phyloP scores from a whole-genome alignment of 2,888 invertebrate genomes.

The Meliscaeva auricollis region DNA sequence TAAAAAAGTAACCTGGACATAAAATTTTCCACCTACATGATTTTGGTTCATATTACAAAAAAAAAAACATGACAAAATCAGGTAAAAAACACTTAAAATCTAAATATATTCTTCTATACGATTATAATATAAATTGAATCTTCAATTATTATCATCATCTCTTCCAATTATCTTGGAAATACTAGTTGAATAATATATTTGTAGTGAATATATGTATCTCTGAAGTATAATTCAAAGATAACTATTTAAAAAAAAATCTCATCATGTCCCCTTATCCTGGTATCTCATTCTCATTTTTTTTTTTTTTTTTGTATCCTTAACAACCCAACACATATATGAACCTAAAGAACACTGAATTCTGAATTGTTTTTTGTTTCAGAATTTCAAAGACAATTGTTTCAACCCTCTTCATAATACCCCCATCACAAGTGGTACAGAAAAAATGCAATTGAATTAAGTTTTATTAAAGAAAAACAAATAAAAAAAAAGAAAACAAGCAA shows the following conservation, averaged over 20 bases:
- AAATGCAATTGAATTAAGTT: constrained; percentile 15
- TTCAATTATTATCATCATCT: not conserved
- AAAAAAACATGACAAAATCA: no score
- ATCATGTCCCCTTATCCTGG: not conserved
- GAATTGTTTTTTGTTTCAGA: not conserved
- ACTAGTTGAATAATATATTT: not conserved
- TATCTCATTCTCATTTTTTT: constrained; percentile 9
- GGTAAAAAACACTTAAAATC: no score
- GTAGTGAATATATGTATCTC: no score
- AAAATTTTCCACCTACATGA: no score
- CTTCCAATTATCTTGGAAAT: not conserved
- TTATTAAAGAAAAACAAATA: no score
- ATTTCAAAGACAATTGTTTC: constrained; percentile 3
- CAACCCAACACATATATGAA: no score
- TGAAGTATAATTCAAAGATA: constrained; percentile 1
- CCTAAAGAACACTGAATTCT: not conserved
- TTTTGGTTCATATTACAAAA: no score
- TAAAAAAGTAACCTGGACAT: no score
- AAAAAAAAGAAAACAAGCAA: no score
- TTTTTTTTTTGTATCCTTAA: not conserved
- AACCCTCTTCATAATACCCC: not conserved
- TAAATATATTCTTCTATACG: no score
- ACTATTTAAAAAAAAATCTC: no score
- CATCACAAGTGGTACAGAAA: not conserved
- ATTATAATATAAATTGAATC: no score